Conservation (phyloP, 1,140 invertebrate species). For the Lutraria rhynchaena region DNA sequence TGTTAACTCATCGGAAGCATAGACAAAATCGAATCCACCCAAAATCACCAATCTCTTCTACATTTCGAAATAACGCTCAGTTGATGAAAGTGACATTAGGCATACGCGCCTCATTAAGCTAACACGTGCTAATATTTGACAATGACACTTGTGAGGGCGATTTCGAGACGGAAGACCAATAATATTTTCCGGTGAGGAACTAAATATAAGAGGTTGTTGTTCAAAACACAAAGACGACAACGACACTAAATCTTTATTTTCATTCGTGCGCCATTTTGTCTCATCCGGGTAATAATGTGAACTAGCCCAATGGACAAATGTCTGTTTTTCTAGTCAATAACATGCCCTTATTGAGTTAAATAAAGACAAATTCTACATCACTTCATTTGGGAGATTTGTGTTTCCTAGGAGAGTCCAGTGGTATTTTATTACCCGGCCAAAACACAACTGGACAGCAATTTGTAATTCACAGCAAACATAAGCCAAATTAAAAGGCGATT, state of each 20-base stretch:
- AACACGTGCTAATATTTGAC: slow-evolving; percentile 53
- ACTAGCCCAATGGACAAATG: slow-evolving; percentile 2
- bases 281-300: slow-evolving; percentile 29
- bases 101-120: slow-evolving; percentile 36
- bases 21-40: too few relatives aligned
- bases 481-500: too few relatives aligned
- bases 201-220: slow-evolving; percentile 21
- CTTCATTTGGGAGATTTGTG: slow-evolving; percentile 23
- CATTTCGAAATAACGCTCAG: background rate
- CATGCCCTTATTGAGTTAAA: slow-evolving; percentile 44
- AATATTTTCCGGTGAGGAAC: slow-evolving; percentile 16
- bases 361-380: slow-evolving; percentile 7
- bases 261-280: slow-evolving; percentile 47
- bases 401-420: background rate
- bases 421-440: background rate
- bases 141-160: slow-evolving; percentile 16
- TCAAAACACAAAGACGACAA: slow-evolving; percentile 12
- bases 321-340: slow-evolving; percentile 45
- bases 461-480: too few relatives aligned
- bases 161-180: background rate
- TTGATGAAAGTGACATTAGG: slow-evolving; percentile 43
- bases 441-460: too few relatives aligned
- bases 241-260: slow-evolving; percentile 20
- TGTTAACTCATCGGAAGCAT: too few relatives aligned
- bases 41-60: too few relatives aligned